Evolutionary conservation across 1,140 invertebrate genomes (phyloP), one percentile per base, ranked within the genome.

Genomic region (Ceratina australensis): DNA sequence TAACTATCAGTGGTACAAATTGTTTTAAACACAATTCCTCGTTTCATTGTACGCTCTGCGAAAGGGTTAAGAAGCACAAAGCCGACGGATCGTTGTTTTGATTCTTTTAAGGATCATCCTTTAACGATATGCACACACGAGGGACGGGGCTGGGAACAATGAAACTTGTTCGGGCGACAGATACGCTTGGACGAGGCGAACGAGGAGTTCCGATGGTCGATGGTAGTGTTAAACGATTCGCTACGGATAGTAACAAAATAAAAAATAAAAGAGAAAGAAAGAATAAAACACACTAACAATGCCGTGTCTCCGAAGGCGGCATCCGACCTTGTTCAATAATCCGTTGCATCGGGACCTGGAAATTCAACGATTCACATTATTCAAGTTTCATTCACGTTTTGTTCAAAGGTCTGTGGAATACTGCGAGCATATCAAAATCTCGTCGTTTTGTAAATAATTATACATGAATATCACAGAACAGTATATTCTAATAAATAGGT

Each of bases 291-390:
- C 84, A 80, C 80, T 81, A 86, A 74, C 64, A 86, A 85, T 69
- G 74, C 67, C 81, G 80, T 69, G 52, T 82, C 80, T 59, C 54
- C 61, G 69, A 79, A 74, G 68, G 52, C 60, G 74, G 64, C 60
- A 63, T 61, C 63, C 50, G 63, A 65, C 63, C 54, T 77, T 65
- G 66, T 59, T 89, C 82, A 90, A 67, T 90, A 90, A 79, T 90
- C 89, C 56, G 88, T 90, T 69, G 87, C 83, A 67, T 90, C 89
- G 60, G 89, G 89, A 86, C 87, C 89, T 90, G 83, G 72, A 89
- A 90, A 84, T 73, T 65, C 24, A 81, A 81, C 63, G 77, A 18
- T 65, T 54, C 3, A 79, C 66, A 67, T 73, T 56, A 22, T 66
- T 64, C 69, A 63, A 1, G 4, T 20, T 3, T 20, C 2, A 24